Conservation (phyloP, 2,888 invertebrate genomes). For the Lasioglossum leucozonium region DNA sequence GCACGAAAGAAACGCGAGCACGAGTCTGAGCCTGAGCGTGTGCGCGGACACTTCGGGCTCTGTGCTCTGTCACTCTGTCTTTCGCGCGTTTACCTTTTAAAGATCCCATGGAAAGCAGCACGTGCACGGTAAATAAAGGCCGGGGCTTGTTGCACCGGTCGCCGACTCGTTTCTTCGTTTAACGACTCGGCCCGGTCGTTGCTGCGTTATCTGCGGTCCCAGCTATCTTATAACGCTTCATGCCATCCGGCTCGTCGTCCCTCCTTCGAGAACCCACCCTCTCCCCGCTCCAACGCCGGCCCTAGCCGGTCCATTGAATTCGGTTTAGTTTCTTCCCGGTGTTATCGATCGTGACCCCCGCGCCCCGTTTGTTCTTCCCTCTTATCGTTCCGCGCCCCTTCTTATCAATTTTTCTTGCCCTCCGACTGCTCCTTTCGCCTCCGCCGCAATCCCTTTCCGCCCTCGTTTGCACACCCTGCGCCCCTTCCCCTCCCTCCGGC, state of each 20-base stretch:
- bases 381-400: conserved; percentile 30
- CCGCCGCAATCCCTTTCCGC: conserved; percentile 24
- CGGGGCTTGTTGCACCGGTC: conserved; percentile 24
- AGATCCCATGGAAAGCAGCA: conserved; percentile 53
- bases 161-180: conserved; percentile 30
- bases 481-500: not conserved
- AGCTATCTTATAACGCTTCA: not conserved
- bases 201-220: conserved; percentile 30
- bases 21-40: too few relatives aligned
- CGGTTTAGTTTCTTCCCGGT: conserved; percentile 37
- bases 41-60: not conserved
- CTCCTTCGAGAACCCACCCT: conserved; percentile 5
- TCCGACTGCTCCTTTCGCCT: not conserved
- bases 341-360: conserved; percentile 33
- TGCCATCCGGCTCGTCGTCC: not conserved
- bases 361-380: conserved; percentile 27
- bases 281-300: too few relatives aligned
- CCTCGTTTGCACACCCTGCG: conserved; percentile 34
- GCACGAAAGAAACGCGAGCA: conserved; percentile 47
- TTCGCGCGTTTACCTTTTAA: conserved; percentile 56
- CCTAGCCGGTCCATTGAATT: conserved; percentile 43
- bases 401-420: conserved; percentile 44
- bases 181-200: conserved; percentile 27
- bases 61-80: conserved; percentile 27
- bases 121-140: conserved; percentile 54